A percentile compares a stretch with the other conserved stretches of the same genome.
Conservation (phyloP, 2,113 vertebrate genomes). For the Zeus faber region DNA sequence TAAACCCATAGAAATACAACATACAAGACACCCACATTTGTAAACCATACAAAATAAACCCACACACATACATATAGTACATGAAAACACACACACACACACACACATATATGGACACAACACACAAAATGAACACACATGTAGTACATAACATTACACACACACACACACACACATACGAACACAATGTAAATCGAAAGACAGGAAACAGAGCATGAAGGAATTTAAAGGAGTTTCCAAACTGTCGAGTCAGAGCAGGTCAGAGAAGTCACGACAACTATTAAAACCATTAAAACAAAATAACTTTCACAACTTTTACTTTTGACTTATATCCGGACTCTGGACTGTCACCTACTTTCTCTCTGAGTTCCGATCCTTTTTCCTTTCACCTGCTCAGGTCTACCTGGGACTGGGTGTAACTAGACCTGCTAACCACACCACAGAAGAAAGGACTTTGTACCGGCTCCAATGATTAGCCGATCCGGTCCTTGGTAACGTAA, state of each 20-base stretch:
- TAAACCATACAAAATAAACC: background rate
- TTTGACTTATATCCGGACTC: background rate
- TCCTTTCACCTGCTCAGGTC: conserved; percentile 68
- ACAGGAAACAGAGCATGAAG: background rate
- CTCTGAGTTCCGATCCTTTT: background rate
- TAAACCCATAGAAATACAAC: background rate
- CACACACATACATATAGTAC: too few relatives aligned
- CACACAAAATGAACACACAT: too few relatives aligned
- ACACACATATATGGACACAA: background rate
- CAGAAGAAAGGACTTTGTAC: conserved; percentile 60
- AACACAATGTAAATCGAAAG: background rate
- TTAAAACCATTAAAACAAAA: conserved; percentile 23
- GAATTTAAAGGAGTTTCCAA: too few relatives aligned
- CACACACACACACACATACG: background rate
- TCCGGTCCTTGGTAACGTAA: conserved; percentile 32
- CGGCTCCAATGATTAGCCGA: conserved; percentile 27
- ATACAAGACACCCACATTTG: background rate
- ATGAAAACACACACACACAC: conserved; percentile 1
- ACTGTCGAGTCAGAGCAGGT: too few relatives aligned
- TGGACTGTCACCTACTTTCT: background rate
- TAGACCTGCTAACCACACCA: conserved; percentile 45
- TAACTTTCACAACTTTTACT: background rate
- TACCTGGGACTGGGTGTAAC: conserved; percentile 50
- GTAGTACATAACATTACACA: too few relatives aligned
- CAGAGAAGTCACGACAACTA: too few relatives aligned